Base-by-base conservation (phyloP, 2,888 invertebrate genomes). In the Amphipoea lucens region DNA sequence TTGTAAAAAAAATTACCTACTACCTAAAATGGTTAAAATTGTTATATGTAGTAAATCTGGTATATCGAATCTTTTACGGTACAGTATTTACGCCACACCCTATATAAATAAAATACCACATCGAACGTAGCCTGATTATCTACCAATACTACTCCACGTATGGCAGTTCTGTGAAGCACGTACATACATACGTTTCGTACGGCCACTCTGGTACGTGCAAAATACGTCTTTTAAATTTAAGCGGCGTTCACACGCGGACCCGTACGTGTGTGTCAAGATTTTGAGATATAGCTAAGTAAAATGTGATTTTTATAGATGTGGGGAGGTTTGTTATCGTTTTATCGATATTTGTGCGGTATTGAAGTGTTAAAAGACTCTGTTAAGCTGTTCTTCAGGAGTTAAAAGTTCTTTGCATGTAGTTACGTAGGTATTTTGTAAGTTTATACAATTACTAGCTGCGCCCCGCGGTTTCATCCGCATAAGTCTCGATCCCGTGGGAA, bases 141-240 rank as follows among this genome's bases (percentile, higher is more conserved):
- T 62, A 29, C 23, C 45, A 73, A 86, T 66, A 73, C 69, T 62
- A 54, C 74, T 48, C 36, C 65, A 57, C 60, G 69, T 85, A 65
- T n/a, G n/a, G 63, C 70, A 23, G 42, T 71, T 68, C 76, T 42
- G 54, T 54, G 69, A 65, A 62, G 71, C 88, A 89, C 90, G 86
- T 88, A 66, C 79, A 11, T 67, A 65, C 69, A 42, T 11, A 60
- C 4, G n/a, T 68, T 84, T 68, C 29, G 45, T 68, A 48, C 40
- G 57, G 45, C 73, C 81, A 82, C 75, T 65, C 14, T 2, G 7
- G 74, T 70, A 80, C 90, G 89, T 80, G 80, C 83, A 81, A 86
- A 89, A 84, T 79, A 79, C 74, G 74, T 78, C 73, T 82, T 88
- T 82, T 65, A 81, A 80, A 88, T 83, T 82, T 77, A 81, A 87